Evolutionary conservation across 2,113 vertebrate genomes (phyloP).

Genomic region (Nothoprocta pentlandii): DNA sequence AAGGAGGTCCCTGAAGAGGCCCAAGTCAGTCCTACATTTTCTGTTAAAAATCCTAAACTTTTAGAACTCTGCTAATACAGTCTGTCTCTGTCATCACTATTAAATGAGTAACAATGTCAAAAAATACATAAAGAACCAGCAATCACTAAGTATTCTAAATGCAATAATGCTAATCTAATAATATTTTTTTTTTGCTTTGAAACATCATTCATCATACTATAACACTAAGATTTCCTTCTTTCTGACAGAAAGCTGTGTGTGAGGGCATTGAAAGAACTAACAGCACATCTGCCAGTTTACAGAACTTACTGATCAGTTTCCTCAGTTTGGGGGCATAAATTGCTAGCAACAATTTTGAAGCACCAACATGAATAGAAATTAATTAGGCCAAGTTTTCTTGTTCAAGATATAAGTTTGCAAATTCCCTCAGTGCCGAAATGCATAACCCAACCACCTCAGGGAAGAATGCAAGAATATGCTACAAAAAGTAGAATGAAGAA

Average conservation of each 20-base stretch:
- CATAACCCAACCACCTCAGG: neutral
- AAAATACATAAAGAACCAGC: too few relatives aligned
- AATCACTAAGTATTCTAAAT: too few relatives aligned
- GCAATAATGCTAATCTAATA: too few relatives aligned
- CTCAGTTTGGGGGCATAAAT: neutral
- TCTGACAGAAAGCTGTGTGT: neutral
- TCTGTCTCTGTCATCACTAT: too few relatives aligned
- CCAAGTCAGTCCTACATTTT: too few relatives aligned
- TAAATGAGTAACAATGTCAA: too few relatives aligned
- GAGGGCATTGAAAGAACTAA: neutral
- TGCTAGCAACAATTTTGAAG: neutral
- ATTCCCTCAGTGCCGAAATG: neutral
- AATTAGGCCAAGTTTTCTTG: neutral
- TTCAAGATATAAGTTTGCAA: neutral
- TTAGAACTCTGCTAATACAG: too few relatives aligned
- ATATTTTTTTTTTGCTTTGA: neutral
- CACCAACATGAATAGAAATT: accelerated
- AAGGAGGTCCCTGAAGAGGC: too few relatives aligned
- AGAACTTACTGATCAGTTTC: neutral
- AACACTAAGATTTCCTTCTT: neutral
- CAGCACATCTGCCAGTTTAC: neutral
- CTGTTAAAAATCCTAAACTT: too few relatives aligned
- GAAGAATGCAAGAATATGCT: neutral
- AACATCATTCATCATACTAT: neutral
- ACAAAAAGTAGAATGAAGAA: neutral